Evolutionary conservation across 2,113 vertebrate genomes (phyloP).

Genomic region (Perca schrenkii): DNA sequence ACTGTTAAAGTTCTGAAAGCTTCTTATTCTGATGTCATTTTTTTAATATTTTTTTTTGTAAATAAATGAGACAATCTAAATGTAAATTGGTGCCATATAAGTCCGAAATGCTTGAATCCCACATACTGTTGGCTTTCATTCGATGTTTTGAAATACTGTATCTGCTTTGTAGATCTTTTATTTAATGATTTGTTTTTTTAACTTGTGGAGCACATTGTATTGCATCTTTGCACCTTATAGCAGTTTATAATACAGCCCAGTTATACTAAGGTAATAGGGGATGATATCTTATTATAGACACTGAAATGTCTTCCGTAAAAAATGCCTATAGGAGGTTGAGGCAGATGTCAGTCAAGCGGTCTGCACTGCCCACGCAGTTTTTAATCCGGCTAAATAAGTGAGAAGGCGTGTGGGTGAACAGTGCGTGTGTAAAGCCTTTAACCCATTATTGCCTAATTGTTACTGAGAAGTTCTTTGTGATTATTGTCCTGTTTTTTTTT

Average conservation of each 20-base stretch:
- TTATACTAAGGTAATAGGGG: background rate
- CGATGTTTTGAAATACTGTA: background rate
- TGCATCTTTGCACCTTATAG: background rate
- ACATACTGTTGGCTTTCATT: background rate
- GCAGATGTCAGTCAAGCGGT: slow-evolving; percentile 7
- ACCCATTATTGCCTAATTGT: background rate
- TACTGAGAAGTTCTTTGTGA: background rate
- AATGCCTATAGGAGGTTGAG: background rate
- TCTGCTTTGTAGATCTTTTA: background rate
- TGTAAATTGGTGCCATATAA: background rate
- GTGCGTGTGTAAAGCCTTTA: background rate
- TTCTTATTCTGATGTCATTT: background rate
- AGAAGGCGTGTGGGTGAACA: background rate
- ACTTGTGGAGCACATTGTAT: background rate
- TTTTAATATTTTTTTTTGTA: background rate
- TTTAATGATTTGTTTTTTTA: background rate
- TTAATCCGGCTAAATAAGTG: background rate
- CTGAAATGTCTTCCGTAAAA: background rate
- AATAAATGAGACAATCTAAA: background rate
- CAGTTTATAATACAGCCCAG: background rate
- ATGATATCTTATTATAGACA: background rate
- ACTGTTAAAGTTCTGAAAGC: background rate
- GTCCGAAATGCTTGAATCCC: background rate
- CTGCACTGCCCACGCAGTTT: background rate
- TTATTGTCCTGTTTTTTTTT: background rate